phyloP scores from a whole-genome alignment of 1,140 invertebrate species.

The Drosophila orosa region DNA sequence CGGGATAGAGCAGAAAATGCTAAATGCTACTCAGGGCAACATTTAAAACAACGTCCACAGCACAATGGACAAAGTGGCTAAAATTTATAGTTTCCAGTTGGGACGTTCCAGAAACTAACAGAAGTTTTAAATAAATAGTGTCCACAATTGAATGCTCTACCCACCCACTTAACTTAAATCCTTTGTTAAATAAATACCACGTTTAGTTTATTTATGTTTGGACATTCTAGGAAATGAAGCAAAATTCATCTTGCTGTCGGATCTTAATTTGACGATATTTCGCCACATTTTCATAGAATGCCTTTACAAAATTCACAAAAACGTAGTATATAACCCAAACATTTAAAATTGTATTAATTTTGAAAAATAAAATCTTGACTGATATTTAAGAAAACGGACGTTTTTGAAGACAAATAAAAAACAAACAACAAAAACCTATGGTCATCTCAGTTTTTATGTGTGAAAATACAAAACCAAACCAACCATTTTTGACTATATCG shows the following conservation, averaged over 20 bases:
- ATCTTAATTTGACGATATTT: neutral
- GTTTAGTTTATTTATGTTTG: neutral
- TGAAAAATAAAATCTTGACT: neutral
- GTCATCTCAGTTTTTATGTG: neutral
- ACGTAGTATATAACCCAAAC: neutral
- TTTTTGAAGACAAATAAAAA: neutral
- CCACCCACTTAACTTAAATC: neutral
- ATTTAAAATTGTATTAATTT: neutral
- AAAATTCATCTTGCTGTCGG: neutral
- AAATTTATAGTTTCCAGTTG: neutral
- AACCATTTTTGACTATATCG: slow-evolving; percentile 71
- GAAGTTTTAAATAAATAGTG: neutral
- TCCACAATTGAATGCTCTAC: neutral
- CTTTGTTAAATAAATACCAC: neutral
- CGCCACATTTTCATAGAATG: neutral
- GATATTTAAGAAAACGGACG: slow-evolving; percentile 12
- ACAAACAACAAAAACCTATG: neutral
- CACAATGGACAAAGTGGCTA: neutral
- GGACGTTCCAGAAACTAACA: neutral
- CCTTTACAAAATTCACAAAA: neutral
- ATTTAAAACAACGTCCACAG: neutral
- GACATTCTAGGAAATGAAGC: neutral
- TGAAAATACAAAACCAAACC: slow-evolving; percentile 80
- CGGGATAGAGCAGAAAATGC: neutral
- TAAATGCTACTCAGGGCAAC: neutral